Evolutionary conservation across 2,113 vertebrate species (phyloP).

Genomic region (Phocoena phocoena): DNA sequence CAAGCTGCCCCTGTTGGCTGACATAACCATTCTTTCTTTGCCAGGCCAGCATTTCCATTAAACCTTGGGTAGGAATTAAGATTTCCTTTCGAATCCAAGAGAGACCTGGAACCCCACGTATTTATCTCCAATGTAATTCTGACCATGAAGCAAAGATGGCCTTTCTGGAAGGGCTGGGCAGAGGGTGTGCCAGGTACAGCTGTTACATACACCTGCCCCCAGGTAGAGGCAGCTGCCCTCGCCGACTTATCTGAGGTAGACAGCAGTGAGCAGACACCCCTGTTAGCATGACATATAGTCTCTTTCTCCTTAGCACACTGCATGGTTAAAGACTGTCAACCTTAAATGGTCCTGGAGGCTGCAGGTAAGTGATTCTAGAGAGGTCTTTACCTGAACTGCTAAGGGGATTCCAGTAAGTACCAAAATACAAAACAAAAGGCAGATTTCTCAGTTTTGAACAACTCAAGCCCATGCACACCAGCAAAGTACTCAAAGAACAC

Average conservation of each 20-base stretch:
- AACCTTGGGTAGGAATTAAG: not conserved
- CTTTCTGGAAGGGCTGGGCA: not conserved
- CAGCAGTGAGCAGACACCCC: not conserved
- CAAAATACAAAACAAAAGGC: not conserved
- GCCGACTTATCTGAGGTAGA: not conserved
- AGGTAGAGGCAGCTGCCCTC: not conserved
- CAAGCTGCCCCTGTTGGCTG: not conserved
- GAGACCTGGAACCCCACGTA: not conserved
- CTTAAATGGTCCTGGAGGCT: not conserved
- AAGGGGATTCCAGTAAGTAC: not conserved
- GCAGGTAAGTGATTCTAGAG: not conserved
- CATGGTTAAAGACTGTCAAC: not conserved
- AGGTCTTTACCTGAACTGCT: not conserved
- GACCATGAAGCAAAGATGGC: not conserved
- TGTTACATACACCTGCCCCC: rapidly evolving
- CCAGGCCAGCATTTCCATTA: not conserved
- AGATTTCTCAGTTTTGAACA: not conserved
- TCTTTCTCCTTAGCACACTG: not conserved
- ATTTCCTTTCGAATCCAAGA: not conserved
- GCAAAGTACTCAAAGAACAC: not conserved
- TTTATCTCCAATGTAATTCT: not conserved
- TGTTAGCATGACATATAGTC: no score
- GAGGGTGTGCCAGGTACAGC: not conserved
- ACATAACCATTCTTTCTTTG: not conserved
- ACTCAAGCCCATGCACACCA: not conserved